Evolutionary conservation across 1,140 invertebrate species (phyloP).

Genomic region (Stenopsyche tienmushanensis): DNA sequence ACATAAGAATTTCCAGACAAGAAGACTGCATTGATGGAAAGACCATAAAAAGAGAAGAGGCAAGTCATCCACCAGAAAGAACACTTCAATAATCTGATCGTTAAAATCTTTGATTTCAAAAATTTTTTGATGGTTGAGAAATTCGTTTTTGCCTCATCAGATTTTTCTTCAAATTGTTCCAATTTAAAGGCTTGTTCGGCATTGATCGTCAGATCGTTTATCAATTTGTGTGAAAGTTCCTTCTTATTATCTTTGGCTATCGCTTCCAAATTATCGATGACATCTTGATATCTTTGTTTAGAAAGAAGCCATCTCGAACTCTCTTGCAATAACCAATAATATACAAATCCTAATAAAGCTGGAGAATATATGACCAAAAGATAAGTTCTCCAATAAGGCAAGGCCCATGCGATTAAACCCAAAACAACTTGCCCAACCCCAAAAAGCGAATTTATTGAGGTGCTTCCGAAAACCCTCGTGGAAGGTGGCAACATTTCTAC

Average conservation of each 20-base stretch:
- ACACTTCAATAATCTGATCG: conserved; percentile 60
- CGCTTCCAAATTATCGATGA: conserved; percentile 60
- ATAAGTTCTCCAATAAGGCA: conserved; percentile 61
- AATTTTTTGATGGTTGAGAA: conserved; percentile 48
- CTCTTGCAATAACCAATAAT: conserved; percentile 47
- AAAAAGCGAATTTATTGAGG: conserved; percentile 59
- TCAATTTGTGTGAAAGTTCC: conserved; percentile 58
- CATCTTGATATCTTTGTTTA: conserved; percentile 63
- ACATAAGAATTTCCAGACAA: conserved; percentile 70
- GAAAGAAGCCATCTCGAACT: conserved; percentile 68
- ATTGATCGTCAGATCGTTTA: conserved; percentile 49
- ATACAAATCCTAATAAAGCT: conserved; percentile 55
- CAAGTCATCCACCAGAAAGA: conserved; percentile 72
- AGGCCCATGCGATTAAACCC: conserved; percentile 58
- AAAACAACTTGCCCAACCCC: conserved; percentile 60
- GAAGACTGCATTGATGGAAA: conserved; percentile 75
- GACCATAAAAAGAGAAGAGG: conserved; percentile 78
- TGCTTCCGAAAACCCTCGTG: conserved; percentile 61
- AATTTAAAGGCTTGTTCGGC: conserved; percentile 14
- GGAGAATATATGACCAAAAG: conserved; percentile 59
- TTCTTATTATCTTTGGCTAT: conserved; percentile 68
- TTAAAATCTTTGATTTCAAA: conserved; percentile 54
- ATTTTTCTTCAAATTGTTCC: background rate
- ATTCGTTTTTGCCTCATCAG: conserved; percentile 42
- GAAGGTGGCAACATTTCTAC: conserved; percentile 64